These are phyloP conservation scores for Mesocentrotus franciscanus DNA, from an alignment of 53 echinoderm and acorn worm genomes.

Conservation along the genomic window DNA sequence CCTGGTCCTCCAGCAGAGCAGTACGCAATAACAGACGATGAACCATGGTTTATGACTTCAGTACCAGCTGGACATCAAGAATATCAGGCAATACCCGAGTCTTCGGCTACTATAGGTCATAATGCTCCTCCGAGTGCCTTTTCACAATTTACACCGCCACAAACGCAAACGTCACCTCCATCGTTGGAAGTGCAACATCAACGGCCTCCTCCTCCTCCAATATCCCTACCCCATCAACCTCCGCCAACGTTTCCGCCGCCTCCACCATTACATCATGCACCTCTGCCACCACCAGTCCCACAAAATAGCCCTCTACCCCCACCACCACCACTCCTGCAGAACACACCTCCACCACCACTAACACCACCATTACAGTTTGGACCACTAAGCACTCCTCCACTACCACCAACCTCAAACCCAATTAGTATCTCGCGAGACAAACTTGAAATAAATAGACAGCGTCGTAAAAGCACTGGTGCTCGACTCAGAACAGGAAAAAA, in stretches of 20 bases:
- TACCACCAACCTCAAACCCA: neutral
- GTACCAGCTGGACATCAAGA: no score
- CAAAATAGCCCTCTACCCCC: neutral
- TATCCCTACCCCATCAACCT: neutral
- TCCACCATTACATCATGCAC: neutral
- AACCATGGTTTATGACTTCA: conserved; percentile 30
- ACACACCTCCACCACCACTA: neutral
- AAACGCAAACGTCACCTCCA: neutral
- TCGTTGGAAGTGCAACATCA: neutral
- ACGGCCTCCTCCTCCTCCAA: neutral
- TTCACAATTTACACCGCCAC: neutral
- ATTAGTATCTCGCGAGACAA: neutral
- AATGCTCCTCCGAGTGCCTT: neutral
- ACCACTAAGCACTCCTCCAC: neutral
- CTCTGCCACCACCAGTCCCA: neutral
- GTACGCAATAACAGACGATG: neutral
- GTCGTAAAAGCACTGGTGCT: conserved; percentile 38
- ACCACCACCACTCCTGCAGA: neutral
- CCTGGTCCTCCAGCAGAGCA: neutral
- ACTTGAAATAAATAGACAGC: conserved; percentile 39
- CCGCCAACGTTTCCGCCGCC: neutral
- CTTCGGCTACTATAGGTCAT: neutral
- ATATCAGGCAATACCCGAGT: neutral
- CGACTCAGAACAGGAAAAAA: conserved; percentile 19
- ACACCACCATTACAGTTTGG: neutral